Percentiles rank a stretch among this genome's conserved stretches.
These are phyloP conservation scores for Acleris laterana DNA, from an alignment of 2,888 invertebrate species.

Conservation along the genomic window DNA sequence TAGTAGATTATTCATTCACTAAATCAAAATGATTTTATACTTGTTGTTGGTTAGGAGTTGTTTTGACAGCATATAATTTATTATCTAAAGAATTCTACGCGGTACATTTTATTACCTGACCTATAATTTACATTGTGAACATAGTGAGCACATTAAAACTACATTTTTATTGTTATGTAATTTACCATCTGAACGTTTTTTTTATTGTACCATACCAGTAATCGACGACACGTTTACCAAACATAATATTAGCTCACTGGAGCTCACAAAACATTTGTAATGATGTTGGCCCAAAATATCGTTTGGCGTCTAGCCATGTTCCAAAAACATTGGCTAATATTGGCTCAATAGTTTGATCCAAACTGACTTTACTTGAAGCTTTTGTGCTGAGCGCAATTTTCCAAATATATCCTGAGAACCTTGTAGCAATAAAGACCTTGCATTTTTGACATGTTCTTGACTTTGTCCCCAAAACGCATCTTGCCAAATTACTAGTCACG, in stretches of 20 bases:
- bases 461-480: slow-evolving; percentile 18
- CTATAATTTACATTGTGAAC: background rate
- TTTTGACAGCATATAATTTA: too few relatives aligned
- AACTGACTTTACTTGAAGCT: background rate
- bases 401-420: background rate
- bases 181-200: background rate
- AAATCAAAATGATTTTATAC: too few relatives aligned
- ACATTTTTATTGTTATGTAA: background rate
- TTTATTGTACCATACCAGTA: background rate
- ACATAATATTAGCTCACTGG: slow-evolving; percentile 9
- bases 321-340: background rate
- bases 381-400: background rate
- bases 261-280: slow-evolving; percentile 8
- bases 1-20: too few relatives aligned
- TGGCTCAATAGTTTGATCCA: slow-evolving; percentile 8
- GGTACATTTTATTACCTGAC: too few relatives aligned
- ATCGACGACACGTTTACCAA: slow-evolving; percentile 1
- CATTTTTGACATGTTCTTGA: slow-evolving; percentile 6
- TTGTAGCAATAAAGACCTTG: slow-evolving; percentile 9
- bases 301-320: slow-evolving; percentile 10
- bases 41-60: too few relatives aligned
- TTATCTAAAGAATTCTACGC: too few relatives aligned
- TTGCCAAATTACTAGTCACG: slow-evolving; percentile 18
- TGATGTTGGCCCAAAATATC: slow-evolving; percentile 8
- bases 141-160: background rate